phyloP scores from a whole-genome alignment of 1,140 invertebrate species.

The Procambarus virginalis region DNA sequence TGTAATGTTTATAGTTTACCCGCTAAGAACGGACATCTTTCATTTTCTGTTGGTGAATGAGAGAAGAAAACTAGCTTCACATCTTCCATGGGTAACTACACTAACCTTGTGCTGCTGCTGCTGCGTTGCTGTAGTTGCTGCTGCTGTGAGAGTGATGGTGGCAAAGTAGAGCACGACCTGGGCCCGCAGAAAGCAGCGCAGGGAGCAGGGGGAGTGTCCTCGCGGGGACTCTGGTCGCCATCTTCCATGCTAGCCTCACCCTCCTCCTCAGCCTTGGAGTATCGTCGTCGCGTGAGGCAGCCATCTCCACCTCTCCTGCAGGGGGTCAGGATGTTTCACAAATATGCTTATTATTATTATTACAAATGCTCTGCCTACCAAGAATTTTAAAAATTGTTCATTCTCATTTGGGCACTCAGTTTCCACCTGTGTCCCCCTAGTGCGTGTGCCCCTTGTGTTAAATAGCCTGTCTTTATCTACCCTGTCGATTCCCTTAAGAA shows the following conservation, averaged over 20 bases:
- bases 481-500: too few species aligned
- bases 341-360: too few species aligned
- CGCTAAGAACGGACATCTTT: not conserved
- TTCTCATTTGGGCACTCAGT: too few species aligned
- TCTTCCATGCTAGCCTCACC: constrained; percentile 12
- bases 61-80: not conserved
- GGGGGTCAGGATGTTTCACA: too few species aligned
- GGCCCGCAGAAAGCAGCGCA: constrained; percentile 56
- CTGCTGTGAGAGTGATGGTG: constrained; percentile 27
- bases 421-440: too few species aligned
- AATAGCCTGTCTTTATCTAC: too few species aligned
- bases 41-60: not conserved
- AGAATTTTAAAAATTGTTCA: too few species aligned
- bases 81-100: not conserved
- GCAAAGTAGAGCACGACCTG: constrained; percentile 45
- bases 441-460: too few species aligned
- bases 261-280: constrained; percentile 9
- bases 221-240: constrained; percentile 14
- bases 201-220: constrained; percentile 56
- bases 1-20: too few species aligned
- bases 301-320: constrained; percentile 14
- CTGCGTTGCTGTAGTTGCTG: not conserved
- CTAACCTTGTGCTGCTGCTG: not conserved
- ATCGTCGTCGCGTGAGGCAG: constrained; percentile 30
- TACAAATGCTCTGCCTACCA: too few species aligned